Evolutionary conservation across 2,797 vertebrate genomes (phyloP).

Genomic region (Hemitrygon akajei): DNA sequence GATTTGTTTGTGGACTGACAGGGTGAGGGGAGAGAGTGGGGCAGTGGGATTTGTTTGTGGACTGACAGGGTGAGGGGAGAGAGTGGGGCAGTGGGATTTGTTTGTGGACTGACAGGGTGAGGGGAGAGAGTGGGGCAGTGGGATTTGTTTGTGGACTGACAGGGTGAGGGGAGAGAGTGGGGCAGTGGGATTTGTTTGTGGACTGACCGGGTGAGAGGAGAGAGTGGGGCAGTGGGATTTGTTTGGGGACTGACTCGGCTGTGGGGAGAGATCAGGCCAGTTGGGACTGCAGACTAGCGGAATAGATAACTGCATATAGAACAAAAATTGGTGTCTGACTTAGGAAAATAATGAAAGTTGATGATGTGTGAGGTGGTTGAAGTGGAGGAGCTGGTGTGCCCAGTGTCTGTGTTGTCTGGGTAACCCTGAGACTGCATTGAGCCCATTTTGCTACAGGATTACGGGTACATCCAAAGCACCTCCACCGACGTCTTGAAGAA

Average conservation of each 20-base stretch:
- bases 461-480: constrained; percentile 77
- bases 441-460: constrained; percentile 59
- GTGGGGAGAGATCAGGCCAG: background rate
- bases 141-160: background rate
- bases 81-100: too few relatives aligned
- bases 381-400: background rate
- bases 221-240: background rate
- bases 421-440: background rate
- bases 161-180: too few relatives aligned
- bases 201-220: too few relatives aligned
- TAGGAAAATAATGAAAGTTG: background rate
- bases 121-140: background rate
- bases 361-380: background rate
- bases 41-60: too few relatives aligned
- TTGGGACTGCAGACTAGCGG: too few relatives aligned
- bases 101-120: background rate
- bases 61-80: background rate
- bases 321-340: background rate
- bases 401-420: too few relatives aligned
- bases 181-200: too few relatives aligned
- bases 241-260: too few relatives aligned
- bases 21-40: too few relatives aligned
- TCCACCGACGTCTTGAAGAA: constrained; percentile 78
- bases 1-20: too few relatives aligned
- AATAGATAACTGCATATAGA: too few relatives aligned